Base-by-base conservation (phyloP, 2,888 invertebrate species). In the Pemphredon lugubris region DNA sequence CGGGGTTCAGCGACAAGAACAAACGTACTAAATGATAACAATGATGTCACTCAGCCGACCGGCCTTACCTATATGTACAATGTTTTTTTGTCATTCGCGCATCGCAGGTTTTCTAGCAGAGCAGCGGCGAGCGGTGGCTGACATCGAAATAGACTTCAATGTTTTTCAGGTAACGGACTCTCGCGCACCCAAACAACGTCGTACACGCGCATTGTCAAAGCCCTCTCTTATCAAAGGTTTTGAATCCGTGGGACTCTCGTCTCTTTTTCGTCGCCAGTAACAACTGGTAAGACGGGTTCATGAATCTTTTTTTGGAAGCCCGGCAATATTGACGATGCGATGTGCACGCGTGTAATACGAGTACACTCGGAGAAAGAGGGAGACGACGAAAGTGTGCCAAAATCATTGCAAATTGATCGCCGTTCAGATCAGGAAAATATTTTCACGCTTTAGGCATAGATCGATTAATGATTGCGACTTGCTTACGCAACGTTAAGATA, bases 1-100 rank as follows among this genome's bases (percentile, higher is more conserved):
- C 94, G 94, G 94, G 93, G 92, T 94, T 94, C 92, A 95, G 93
- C 92, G 93, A 94, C 93, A 93, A 91, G 92, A 93, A 93, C 91
- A 93, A 92, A 92, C 92, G 93, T 92, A 93, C 93, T 93, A 92
- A 92, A 92, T 93, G 90, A 90, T 89, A 89, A 87, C 87, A 88
- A 87, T 86, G 86, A 86, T 82, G 82, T 86, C 87, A 87, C 84
- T 83, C 85, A 85, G 84, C 86, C 83, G 80, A 85, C 81, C 79
- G 84, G 79, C 80, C 79, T 73, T 82, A 75, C 72, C 72, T 78
- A 77, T 68, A 75, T 77, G 76, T 79, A 75, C 78, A 75, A 73
- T 79, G 73, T 77, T 73, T 75, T 76, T 82, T 74, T 81, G 79
- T 79, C 79, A 77, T 74, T 82, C 77, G 76, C 76, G 74, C 77